phyloP scores from a whole-genome alignment of 1,140 invertebrate genomes.

The Saccostrea glomerata region DNA sequence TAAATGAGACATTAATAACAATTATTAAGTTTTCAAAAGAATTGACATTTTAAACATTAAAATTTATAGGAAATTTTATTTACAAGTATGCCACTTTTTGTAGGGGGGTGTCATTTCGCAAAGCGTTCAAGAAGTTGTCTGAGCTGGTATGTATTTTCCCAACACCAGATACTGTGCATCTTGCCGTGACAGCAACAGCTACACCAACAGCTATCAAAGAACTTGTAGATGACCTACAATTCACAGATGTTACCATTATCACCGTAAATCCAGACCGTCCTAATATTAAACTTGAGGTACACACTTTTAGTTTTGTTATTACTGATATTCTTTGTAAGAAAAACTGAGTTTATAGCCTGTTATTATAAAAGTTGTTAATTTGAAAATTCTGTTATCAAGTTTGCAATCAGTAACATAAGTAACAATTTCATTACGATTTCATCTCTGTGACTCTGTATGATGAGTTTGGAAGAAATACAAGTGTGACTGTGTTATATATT shows the following conservation, averaged over 20 bases:
- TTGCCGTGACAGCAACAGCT: neutral
- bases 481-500: too few relatives aligned
- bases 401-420: neutral
- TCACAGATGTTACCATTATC: neutral
- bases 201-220: neutral
- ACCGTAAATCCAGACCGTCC: conserved; percentile 24
- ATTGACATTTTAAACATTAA: neutral
- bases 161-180: neutral
- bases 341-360: neutral
- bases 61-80: too few relatives aligned
- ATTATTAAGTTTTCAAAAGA: neutral
- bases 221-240: conserved; percentile 12
- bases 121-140: too few relatives aligned
- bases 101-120: too few relatives aligned
- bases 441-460: too few relatives aligned
- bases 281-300: conserved; percentile 18
- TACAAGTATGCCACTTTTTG: too few relatives aligned
- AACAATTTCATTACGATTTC: too few relatives aligned
- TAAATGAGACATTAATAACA: too few relatives aligned
- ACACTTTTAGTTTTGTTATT: neutral
- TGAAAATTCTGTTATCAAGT: neutral
- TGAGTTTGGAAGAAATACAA: too few relatives aligned
- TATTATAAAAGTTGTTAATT: too few relatives aligned
- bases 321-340: neutral
- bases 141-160: too few relatives aligned